Evolutionary conservation across 2,113 vertebrate species (phyloP).

Genomic region (Procapra przewalskii): DNA sequence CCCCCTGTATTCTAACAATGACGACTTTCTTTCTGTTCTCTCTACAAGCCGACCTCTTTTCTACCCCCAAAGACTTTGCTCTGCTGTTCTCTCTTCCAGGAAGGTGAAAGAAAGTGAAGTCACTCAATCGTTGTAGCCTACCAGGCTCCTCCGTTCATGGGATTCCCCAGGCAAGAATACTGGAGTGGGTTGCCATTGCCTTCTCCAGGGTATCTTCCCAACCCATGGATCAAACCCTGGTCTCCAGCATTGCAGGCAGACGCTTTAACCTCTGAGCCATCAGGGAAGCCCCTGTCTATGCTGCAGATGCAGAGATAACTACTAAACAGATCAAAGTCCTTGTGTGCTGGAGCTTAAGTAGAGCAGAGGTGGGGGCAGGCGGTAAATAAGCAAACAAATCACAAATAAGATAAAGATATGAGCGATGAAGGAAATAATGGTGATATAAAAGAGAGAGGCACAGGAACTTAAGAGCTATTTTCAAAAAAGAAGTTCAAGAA

Average conservation of each 20-base stretch:
- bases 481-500: background rate
- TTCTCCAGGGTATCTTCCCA: background rate
- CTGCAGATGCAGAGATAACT: background rate
- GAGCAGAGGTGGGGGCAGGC: background rate
- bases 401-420: background rate
- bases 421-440: background rate
- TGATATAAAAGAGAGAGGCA: background rate
- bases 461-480: background rate
- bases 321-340: background rate
- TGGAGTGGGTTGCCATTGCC: background rate
- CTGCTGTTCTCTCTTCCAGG: background rate
- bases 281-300: background rate
- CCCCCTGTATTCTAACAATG: background rate
- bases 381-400: background rate
- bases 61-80: background rate
- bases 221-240: background rate
- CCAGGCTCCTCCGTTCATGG: background rate
- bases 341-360: background rate
- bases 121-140: background rate
- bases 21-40: background rate
- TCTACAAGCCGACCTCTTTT: background rate
- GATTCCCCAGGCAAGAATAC: background rate
- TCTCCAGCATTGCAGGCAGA: background rate
- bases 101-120: background rate
- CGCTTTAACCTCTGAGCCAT: background rate